Conservation (phyloP, 2,797 vertebrate genomes). For the Paedocypris micromegethes region DNA sequence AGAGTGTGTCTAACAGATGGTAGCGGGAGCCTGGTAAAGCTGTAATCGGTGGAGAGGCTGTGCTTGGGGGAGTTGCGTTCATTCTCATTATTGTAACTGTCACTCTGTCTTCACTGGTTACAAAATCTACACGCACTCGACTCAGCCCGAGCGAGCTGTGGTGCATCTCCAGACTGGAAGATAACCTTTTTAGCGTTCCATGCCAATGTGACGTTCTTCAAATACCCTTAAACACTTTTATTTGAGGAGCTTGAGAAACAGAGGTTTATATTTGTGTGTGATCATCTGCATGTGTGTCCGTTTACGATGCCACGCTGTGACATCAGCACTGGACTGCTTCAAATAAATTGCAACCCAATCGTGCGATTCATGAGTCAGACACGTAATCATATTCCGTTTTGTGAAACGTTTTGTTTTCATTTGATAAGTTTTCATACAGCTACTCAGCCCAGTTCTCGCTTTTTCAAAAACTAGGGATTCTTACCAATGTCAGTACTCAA, state of each 20-base stretch:
- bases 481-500: too few relatives aligned
- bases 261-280: constrained; percentile 15
- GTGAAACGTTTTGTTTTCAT: not conserved
- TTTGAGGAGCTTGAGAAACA: too few relatives aligned
- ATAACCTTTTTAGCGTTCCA: not conserved
- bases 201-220: too few relatives aligned
- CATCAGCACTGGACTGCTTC: constrained; percentile 6
- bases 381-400: constrained; percentile 17
- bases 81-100: constrained; percentile 24
- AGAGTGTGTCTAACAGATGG: constrained; percentile 31
- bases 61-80: constrained; percentile 17
- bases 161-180: constrained; percentile 15
- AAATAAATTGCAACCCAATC: constrained; percentile 12
- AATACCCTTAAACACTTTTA: too few relatives aligned
- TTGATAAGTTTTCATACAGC: not conserved
- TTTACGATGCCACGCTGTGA: constrained; percentile 19
- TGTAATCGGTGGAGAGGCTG: constrained; percentile 24
- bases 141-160: constrained; percentile 13
- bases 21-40: constrained; percentile 32
- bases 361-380: not conserved
- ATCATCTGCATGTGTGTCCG: not conserved
- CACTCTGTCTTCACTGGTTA: constrained; percentile 24
- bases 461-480: too few relatives aligned
- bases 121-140: constrained; percentile 12
- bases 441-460: too few relatives aligned